A percentile compares a stretch with the other conserved stretches of the same genome.
Evolutionary conservation across 1,140 invertebrate genomes (phyloP).

Genomic region (Caerostris darwini): DNA sequence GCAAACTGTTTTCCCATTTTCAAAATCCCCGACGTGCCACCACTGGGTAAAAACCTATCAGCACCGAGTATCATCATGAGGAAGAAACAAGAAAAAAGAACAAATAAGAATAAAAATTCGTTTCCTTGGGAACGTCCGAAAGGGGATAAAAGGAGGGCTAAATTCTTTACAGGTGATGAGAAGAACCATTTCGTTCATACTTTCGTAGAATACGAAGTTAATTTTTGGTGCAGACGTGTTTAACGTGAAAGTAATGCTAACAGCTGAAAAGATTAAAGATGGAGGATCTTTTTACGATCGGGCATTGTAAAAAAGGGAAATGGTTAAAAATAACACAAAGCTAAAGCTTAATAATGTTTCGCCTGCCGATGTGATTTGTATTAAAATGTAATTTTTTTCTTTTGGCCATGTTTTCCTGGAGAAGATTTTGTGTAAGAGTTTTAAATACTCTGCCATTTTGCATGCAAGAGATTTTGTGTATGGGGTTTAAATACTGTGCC

Average conservation of each 20-base stretch:
- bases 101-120: constrained; percentile 18
- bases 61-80: constrained; percentile 50
- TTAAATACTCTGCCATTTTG: no score
- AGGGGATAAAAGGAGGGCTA: constrained; percentile 42
- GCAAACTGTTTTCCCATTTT: constrained; percentile 60
- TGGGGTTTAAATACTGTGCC: no score
- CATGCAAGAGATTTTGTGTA: no score
- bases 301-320: neutral
- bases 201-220: constrained; percentile 59
- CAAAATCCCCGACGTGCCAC: constrained; percentile 53
- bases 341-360: neutral
- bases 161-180: constrained; percentile 64
- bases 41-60: constrained; percentile 66
- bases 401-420: neutral
- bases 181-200: constrained; percentile 37
- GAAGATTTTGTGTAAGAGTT: no score
- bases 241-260: constrained; percentile 53
- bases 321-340: neutral
- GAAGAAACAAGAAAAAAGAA: constrained; percentile 15
- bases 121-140: constrained; percentile 35
- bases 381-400: neutral
- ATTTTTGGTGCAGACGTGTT: constrained; percentile 44
- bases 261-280: constrained; percentile 14
- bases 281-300: neutral
- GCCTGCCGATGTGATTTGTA: neutral